phyloP scores from a whole-genome alignment of 2,888 invertebrate genomes.

The Macrophya alboannulata region DNA sequence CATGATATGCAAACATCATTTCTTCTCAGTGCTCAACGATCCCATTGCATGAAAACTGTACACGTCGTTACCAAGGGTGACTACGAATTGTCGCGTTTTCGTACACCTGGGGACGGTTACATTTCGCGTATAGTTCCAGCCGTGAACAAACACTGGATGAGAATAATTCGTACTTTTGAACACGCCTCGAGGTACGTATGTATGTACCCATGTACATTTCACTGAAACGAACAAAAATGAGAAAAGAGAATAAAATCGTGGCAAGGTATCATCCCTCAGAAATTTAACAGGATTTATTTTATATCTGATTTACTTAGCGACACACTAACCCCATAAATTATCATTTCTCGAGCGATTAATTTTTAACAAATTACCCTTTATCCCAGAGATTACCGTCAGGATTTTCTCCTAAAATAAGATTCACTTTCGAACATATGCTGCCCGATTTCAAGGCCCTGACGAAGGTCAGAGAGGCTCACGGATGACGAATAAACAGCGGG shows the following conservation, averaged over 20 bases:
- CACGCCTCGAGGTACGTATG: background rate
- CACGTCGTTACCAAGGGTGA: background rate
- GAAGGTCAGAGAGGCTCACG: constrained; percentile 33
- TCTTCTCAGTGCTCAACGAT: background rate
- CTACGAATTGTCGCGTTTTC: background rate
- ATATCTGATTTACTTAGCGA: background rate
- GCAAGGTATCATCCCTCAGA: background rate
- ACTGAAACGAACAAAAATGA: background rate
- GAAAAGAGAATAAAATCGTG: background rate
- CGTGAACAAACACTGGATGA: background rate
- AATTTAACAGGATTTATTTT: background rate
- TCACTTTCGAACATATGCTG: constrained; percentile 7
- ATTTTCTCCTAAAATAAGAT: constrained; percentile 5
- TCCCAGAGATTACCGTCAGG: constrained; percentile 22
- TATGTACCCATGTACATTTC: background rate
- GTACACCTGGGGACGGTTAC: constrained; percentile 6
- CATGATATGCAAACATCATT: constrained; percentile 31
- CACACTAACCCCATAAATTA: background rate
- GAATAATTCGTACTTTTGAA: background rate
- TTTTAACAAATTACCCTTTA: background rate
- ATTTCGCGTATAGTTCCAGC: constrained; percentile 12
- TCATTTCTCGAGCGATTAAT: background rate
- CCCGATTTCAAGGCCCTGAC: constrained; percentile 26
- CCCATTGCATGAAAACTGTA: constrained; percentile 29
- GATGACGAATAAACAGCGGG: constrained; percentile 32